These are phyloP conservation scores for Lordiphosa mommai DNA, from an alignment of 1,140 invertebrate species.

Conservation along the genomic window DNA sequence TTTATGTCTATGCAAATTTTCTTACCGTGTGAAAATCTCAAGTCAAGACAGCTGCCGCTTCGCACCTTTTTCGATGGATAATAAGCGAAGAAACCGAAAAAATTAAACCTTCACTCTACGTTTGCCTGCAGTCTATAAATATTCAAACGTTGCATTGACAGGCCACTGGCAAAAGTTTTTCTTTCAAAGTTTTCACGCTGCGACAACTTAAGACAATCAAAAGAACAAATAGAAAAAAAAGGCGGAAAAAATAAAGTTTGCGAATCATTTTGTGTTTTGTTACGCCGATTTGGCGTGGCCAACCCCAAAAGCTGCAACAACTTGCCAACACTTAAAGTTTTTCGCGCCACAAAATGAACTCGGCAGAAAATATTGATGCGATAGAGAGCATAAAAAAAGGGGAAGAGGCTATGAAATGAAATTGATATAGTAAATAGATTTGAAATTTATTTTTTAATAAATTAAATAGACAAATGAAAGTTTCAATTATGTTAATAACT, in stretches of 20 bases:
- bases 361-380: not conserved
- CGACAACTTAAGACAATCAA: slow-evolving; percentile 34
- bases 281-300: slow-evolving; percentile 29
- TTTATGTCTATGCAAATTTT: slow-evolving; percentile 39
- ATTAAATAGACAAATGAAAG: too few species aligned
- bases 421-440: too few species aligned
- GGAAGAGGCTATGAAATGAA: not conserved
- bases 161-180: slow-evolving; percentile 27
- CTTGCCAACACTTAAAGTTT: slow-evolving; percentile 16
- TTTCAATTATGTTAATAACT: not conserved
- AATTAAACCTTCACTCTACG: slow-evolving; percentile 1
- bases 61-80: not conserved
- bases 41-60: slow-evolving; percentile 25
- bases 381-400: not conserved
- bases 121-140: slow-evolving; percentile 35
- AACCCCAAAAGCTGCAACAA: not conserved
- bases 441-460: too few species aligned
- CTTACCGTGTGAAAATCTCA: slow-evolving; percentile 37
- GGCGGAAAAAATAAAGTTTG: slow-evolving; percentile 14
- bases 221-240: slow-evolving; percentile 12
- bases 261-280: slow-evolving; percentile 13
- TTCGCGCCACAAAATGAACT: slow-evolving; percentile 25
- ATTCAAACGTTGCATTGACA: slow-evolving; percentile 43
- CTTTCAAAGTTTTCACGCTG: slow-evolving; percentile 18
- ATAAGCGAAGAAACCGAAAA: too few species aligned